phyloP scores from a whole-genome alignment of 2,113 vertebrate species.

The Pseudopipra pipra region DNA sequence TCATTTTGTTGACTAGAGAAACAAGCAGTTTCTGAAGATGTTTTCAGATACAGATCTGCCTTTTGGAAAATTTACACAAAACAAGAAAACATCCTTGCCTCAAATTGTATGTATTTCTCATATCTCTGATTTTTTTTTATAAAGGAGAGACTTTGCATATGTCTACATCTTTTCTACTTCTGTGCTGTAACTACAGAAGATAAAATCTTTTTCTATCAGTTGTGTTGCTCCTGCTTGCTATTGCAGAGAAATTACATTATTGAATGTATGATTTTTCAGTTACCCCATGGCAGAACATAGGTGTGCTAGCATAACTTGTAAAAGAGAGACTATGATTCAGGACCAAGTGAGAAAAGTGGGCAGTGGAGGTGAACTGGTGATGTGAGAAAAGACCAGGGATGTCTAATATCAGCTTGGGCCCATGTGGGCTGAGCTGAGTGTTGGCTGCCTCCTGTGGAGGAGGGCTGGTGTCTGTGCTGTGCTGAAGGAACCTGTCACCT shows the following conservation, averaged over 20 bases:
- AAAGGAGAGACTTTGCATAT: background rate
- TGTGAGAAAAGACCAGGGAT: background rate
- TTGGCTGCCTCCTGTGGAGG: background rate
- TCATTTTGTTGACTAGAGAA: background rate
- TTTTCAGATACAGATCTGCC: background rate
- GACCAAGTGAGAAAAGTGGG: background rate
- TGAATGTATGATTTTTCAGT: background rate
- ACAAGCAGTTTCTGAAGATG: background rate
- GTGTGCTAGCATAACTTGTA: background rate
- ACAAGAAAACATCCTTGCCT: background rate
- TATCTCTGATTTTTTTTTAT: background rate
- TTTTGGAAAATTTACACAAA: background rate
- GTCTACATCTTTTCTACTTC: background rate
- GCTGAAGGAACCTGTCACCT: background rate
- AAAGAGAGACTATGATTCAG: background rate
- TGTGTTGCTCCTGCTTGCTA: background rate
- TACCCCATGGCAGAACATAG: background rate
- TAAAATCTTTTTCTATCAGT: background rate
- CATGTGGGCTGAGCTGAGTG: background rate
- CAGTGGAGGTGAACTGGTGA: background rate
- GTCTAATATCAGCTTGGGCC: background rate
- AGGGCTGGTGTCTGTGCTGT: background rate
- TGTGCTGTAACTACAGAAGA: background rate
- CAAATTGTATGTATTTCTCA: background rate
- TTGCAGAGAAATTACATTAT: background rate